Base-by-base conservation (phyloP, 2,888 invertebrate species). In the Drosophila mayaguana region DNA sequence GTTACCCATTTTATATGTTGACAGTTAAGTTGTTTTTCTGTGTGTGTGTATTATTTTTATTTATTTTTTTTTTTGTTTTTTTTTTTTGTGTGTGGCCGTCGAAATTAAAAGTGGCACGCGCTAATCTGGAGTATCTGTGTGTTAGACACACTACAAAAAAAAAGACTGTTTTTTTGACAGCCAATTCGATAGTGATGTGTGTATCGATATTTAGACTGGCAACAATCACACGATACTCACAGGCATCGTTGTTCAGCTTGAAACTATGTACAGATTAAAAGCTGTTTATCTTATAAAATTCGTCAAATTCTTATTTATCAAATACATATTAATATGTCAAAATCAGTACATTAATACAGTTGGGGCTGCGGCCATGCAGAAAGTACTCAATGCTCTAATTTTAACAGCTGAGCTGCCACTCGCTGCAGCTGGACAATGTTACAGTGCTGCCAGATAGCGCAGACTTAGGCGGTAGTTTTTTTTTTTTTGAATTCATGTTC, bases 1-100 rank as follows among this genome's bases (percentile, higher is more conserved):
- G 81, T 93, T 93, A 63, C 93, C 93, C 93, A 93, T 93, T 80
- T 73, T 81, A 25, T 54, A 69, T 48, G 50, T 74, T 66, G 72
- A 67, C 64, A 40, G 66, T 55, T 40, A 61, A 60, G 43, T 43
- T 38, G 28, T 59, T 64, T 28, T 32, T 53, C 22, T 53, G 53
- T 56, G 56, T 56, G 46, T 71, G 36, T 61, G 65, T 56, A 62
- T 34, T 48, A 64, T 51, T 40, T 46, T 46, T 38, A 56, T 64
- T 28, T 46, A 64, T 45, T 50, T 36, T 45, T 16, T 32, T 34
- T 36, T 64, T 28, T 46, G 64, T 45, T 50, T 36, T 45, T 16
- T 32, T 34, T 36, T 68, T 68, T 63, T 45, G 40, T 51, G 55
- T 80, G 63, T 80, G 60, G 56, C 63, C 63, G 62, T 57, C 50